These are phyloP conservation scores for Aldabrachelys gigantea DNA, from an alignment of 2,113 vertebrate genomes.

Conservation along the genomic window DNA sequence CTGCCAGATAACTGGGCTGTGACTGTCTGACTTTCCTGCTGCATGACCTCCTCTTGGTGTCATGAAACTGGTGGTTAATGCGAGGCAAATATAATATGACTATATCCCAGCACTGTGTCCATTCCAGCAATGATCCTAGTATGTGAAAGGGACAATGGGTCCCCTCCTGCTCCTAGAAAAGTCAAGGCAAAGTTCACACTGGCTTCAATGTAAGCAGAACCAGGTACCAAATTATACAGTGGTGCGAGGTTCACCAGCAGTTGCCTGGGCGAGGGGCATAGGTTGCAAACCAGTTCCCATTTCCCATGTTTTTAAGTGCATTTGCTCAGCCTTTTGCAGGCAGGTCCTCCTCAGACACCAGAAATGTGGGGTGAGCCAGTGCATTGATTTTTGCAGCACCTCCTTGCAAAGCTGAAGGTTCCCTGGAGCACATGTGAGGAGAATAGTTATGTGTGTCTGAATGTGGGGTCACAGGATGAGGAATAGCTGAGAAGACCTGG, in stretches of 20 bases:
- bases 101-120: background rate
- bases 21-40: background rate
- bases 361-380: background rate
- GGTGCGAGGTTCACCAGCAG: too few species aligned
- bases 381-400: too few species aligned
- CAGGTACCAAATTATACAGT: too few species aligned
- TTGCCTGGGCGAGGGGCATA: too few species aligned
- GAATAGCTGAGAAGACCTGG: background rate
- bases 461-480: background rate
- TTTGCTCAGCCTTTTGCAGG: background rate
- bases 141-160: background rate
- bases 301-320: background rate
- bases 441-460: background rate
- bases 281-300: background rate
- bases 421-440: background rate
- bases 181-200: background rate
- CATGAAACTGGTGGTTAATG: background rate
- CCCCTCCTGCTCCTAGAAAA: background rate
- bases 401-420: background rate
- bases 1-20: background rate
- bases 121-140: background rate
- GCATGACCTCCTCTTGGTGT: background rate
- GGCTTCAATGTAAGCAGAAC: background rate
- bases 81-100: background rate
- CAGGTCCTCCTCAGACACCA: background rate